Evolutionary conservation across 2,888 invertebrate species (phyloP).

Genomic region (Synergus itoensis): DNA sequence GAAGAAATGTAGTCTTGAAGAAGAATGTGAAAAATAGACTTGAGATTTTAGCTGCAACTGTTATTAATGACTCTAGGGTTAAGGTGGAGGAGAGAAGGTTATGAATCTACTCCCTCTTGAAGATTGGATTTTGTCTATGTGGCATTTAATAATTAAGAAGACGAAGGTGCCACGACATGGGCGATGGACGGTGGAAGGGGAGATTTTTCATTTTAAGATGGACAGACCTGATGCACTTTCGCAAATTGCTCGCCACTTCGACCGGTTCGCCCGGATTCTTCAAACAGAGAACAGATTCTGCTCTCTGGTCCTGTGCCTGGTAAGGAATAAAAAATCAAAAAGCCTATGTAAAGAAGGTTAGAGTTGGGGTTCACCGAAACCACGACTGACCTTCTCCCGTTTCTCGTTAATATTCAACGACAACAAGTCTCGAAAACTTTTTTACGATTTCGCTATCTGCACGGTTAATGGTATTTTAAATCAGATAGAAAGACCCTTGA

Average conservation of each 20-base stretch:
- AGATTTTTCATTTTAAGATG: slow-evolving; percentile 51
- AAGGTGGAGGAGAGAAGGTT: background rate
- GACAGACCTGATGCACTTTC: slow-evolving; percentile 60
- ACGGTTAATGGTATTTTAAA: slow-evolving; percentile 20
- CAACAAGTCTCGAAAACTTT: background rate
- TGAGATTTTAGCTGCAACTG: background rate
- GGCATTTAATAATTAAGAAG: slow-evolving; percentile 66
- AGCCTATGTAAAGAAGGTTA: slow-evolving; percentile 31
- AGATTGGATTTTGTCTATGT: slow-evolving; percentile 63
- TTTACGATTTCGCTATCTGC: background rate
- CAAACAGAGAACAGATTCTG: background rate
- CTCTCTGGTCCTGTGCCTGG: background rate
- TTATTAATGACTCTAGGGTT: slow-evolving; percentile 9
- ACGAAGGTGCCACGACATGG: slow-evolving; percentile 44
- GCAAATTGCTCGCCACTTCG: slow-evolving; percentile 63
- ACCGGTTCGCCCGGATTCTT: slow-evolving; percentile 55
- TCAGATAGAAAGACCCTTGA: background rate
- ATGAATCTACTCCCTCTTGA: slow-evolving; percentile 46
- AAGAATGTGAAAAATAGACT: background rate
- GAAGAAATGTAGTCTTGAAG: background rate
- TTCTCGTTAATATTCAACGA: slow-evolving; percentile 32
- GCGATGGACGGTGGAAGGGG: slow-evolving; percentile 35
- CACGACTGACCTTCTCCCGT: slow-evolving; percentile 8
- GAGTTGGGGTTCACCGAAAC: slow-evolving; percentile 10
- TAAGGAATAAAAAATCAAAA: slow-evolving; percentile 13